Conservation (phyloP, 2,888 invertebrate species). For the Cosmia trapezina region DNA sequence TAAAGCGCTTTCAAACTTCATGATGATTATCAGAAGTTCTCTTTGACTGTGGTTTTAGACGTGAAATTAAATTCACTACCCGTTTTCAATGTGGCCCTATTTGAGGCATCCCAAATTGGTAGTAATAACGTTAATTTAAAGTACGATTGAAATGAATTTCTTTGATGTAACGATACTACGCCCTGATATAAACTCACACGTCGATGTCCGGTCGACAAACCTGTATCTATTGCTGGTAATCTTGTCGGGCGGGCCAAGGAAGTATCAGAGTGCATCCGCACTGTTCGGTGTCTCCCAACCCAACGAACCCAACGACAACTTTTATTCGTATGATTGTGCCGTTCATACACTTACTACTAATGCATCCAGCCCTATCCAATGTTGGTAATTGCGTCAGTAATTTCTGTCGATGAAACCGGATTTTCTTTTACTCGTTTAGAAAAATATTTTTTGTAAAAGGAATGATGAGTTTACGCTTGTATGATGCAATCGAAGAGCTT, state of each 20-base stretch:
- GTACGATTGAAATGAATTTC: constrained; percentile 1
- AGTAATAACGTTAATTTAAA: constrained; percentile 13
- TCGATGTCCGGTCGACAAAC: constrained; percentile 74
- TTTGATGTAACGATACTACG: constrained; percentile 4
- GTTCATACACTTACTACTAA: constrained; percentile 43
- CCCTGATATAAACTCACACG: constrained; percentile 30
- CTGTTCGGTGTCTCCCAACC: constrained; percentile 51
- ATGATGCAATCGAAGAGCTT: constrained; percentile 9
- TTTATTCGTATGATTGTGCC: constrained; percentile 27
- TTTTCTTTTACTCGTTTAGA: constrained; percentile 31
- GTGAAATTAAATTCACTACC: constrained; percentile 12
- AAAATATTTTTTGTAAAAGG: constrained; percentile 19
- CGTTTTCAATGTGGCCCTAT: constrained; percentile 11
- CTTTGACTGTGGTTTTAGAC: constrained; percentile 25
- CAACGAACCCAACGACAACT: constrained; percentile 26
- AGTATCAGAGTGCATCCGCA: constrained; percentile 73
- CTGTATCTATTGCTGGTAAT: constrained; percentile 76
- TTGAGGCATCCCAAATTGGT: constrained; percentile 5
- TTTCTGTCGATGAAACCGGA: constrained; percentile 49
- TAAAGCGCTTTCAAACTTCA: constrained; percentile 27
- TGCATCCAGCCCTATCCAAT: constrained; percentile 32
- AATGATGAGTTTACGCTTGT: constrained; percentile 20
- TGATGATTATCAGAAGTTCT: constrained; percentile 14
- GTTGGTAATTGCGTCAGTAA: constrained; percentile 48
- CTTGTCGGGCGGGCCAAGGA: constrained; percentile 70